phyloP scores from a whole-genome alignment of 2,797 vertebrate species.

The Cirrhinus molitorella region DNA sequence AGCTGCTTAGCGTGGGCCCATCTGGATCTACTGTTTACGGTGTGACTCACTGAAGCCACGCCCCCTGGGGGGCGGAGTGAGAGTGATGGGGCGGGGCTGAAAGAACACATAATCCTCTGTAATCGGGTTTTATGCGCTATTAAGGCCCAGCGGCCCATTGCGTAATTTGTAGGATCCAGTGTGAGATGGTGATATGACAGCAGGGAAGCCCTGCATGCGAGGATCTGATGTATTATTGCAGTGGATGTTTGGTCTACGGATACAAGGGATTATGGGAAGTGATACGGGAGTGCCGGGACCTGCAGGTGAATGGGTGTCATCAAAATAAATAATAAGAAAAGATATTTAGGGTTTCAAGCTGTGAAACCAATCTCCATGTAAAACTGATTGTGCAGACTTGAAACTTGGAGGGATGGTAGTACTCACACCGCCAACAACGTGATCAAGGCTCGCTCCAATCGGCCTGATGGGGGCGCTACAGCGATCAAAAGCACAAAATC shows the following conservation, averaged over 20 bases:
- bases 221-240: constrained; percentile 7
- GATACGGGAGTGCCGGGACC: constrained; percentile 5
- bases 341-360: too few relatives aligned
- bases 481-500: too few relatives aligned
- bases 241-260: background rate
- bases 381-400: too few relatives aligned
- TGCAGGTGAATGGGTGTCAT: background rate
- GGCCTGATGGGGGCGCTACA: too few relatives aligned
- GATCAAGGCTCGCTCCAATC: too few relatives aligned
- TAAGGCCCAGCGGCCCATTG: constrained; percentile 66
- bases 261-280: constrained; percentile 32
- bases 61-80: constrained; percentile 19
- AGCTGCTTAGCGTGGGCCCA: constrained; percentile 84
- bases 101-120: constrained; percentile 77
- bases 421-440: too few relatives aligned
- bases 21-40: constrained; percentile 83
- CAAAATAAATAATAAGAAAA: too few relatives aligned
- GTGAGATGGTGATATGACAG: constrained; percentile 45
- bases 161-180: constrained; percentile 74
- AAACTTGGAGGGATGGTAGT: too few relatives aligned
- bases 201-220: constrained; percentile 23
- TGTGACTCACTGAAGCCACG: constrained; percentile 67
- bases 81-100: constrained; percentile 70
- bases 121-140: constrained; percentile 84
- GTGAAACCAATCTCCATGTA: too few relatives aligned